Conservation (phyloP, 2,113 vertebrate species). For the Thryonomys swinderianus region DNA sequence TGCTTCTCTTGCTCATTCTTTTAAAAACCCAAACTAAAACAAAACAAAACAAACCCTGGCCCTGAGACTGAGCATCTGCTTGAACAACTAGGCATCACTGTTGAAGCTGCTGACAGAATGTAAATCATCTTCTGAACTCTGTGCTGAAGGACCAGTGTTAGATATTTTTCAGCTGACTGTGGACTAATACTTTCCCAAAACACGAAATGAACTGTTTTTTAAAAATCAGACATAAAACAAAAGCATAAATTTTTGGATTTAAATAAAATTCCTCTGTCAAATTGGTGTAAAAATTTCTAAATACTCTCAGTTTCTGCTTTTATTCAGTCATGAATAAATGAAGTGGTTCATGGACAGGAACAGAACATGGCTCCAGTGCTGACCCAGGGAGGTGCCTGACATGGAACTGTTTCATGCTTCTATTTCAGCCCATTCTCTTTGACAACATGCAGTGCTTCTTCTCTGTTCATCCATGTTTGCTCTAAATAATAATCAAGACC, state of each 20-base stretch:
- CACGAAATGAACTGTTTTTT: not conserved
- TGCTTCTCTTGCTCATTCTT: not conserved
- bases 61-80: not conserved
- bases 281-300: not conserved
- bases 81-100: not conserved
- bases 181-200: not conserved
- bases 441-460: not conserved
- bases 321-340: not conserved
- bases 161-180: no score
- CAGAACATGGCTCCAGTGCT: accelerated
- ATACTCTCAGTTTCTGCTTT: not conserved
- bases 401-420: not conserved
- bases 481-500: not conserved
- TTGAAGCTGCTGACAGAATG: accelerated
- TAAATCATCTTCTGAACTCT: not conserved
- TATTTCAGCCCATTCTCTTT: not conserved
- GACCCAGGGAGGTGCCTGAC: not conserved
- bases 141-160: not conserved
- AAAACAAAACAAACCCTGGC: not conserved
- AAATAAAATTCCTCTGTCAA: slow-evolving; percentile 10
- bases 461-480: not conserved
- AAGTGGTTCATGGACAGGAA: accelerated
- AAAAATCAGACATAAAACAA: not conserved
- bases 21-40: not conserved
- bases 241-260: not conserved